phyloP scores from a whole-genome alignment of 2,888 invertebrate species.

The Spialia ferax region DNA sequence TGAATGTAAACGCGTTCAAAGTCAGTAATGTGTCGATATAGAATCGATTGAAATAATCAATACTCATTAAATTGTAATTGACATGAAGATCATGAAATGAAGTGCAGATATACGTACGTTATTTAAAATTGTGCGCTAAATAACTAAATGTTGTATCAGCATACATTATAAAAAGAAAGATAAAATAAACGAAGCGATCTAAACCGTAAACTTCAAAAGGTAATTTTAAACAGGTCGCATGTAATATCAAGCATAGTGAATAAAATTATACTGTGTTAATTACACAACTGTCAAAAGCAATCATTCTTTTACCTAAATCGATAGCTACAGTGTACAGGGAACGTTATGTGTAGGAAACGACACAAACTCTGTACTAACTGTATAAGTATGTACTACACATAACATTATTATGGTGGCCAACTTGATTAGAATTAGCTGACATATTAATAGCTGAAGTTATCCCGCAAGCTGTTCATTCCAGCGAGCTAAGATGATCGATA shows the following conservation, averaged over 20 bases:
- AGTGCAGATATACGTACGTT: neutral
- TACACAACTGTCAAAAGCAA: too few species aligned
- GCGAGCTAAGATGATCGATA: neutral
- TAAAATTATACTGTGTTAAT: too few species aligned
- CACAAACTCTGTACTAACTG: neutral
- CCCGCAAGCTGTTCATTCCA: neutral
- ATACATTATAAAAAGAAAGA: too few species aligned
- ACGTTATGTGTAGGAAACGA: too few species aligned
- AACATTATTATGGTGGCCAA: neutral
- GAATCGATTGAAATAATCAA: constrained; percentile 8
- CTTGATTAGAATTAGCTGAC: neutral
- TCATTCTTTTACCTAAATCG: too few species aligned
- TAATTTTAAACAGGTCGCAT: too few species aligned
- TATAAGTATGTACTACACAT: neutral
- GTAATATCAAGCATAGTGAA: too few species aligned
- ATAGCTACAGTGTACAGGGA: too few species aligned
- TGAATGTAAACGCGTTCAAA: neutral
- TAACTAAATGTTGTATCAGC: too few species aligned
- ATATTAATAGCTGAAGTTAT: constrained; percentile 8
- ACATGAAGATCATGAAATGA: neutral
- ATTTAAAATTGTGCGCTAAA: neutral
- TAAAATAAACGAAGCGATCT: too few species aligned
- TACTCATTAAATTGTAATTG: neutral
- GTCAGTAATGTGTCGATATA: neutral
- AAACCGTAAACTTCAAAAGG: too few species aligned